These are phyloP conservation scores for Pyrochroa serraticornis DNA, from an alignment of 2,888 invertebrate species.

Conservation along the genomic window DNA sequence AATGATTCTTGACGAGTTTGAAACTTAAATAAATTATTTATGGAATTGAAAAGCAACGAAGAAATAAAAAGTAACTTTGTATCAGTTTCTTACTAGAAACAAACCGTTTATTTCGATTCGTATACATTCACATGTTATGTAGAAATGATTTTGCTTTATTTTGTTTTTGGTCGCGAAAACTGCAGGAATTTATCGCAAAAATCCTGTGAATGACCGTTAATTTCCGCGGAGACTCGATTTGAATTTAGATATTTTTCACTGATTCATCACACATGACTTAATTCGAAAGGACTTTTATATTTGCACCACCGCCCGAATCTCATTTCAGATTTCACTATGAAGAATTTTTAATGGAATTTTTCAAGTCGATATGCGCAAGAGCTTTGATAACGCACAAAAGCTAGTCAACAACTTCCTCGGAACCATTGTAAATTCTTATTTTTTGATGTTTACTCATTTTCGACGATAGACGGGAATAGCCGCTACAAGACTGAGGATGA, in stretches of 20 bases:
- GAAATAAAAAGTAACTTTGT: too few relatives aligned
- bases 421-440: not conserved
- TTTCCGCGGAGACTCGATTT: conserved; percentile 26
- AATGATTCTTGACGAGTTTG: too few relatives aligned
- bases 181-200: conserved; percentile 7
- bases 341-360: conserved; percentile 21
- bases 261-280: conserved; percentile 28
- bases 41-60: too few relatives aligned
- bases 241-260: conserved; percentile 22
- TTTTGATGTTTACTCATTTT: conserved; percentile 3
- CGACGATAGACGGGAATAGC: conserved; percentile 21
- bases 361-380: conserved; percentile 3
- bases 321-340: conserved; percentile 18
- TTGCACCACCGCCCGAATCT: conserved; percentile 16
- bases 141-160: too few relatives aligned
- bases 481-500: conserved; percentile 31
- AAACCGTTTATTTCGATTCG: too few relatives aligned
- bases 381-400: conserved; percentile 5
- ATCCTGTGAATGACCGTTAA: conserved; percentile 17
- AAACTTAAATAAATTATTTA: too few relatives aligned
- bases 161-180: not conserved
- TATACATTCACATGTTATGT: too few relatives aligned
- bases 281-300: conserved; percentile 27
- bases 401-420: not conserved
- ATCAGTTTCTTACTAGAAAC: too few relatives aligned